Evolutionary conservation across 2,797 vertebrate species (phyloP).

Genomic region (Oreortyx pictus): DNA sequence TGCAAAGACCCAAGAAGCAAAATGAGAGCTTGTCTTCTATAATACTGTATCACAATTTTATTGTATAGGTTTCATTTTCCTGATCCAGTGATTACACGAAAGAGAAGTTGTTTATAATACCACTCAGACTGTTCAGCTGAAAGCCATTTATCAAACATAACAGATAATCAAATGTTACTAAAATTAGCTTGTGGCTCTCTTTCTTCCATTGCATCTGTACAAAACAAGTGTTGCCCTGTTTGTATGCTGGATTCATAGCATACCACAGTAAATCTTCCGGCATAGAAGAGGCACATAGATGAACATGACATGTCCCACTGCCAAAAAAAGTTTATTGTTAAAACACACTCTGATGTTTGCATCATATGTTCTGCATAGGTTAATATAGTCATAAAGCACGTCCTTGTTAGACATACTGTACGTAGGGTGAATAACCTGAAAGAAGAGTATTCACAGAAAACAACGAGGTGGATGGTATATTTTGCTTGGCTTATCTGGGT

Average conservation of each 20-base stretch:
- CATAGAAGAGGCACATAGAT: neutral
- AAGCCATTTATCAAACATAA: constrained; percentile 50
- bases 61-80: constrained; percentile 25
- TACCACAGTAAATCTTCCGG: neutral
- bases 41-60: neutral
- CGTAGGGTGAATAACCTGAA: too few species aligned
- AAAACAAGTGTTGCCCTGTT: neutral
- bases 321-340: neutral
- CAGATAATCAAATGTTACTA: constrained; percentile 46
- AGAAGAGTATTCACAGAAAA: too few species aligned
- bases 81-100: constrained; percentile 13
- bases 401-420: neutral
- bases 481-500: too few species aligned
- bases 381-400: neutral
- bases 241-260: neutral
- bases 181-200: constrained; percentile 15
- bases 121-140: constrained; percentile 25
- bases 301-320: neutral
- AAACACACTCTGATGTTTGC: neutral
- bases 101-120: constrained; percentile 27
- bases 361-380: neutral
- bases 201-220: neutral
- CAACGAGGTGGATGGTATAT: too few species aligned
- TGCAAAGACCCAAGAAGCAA: neutral
- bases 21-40: neutral